phyloP scores from a whole-genome alignment of 2,113 vertebrate species.

The Heterochromis multidens region DNA sequence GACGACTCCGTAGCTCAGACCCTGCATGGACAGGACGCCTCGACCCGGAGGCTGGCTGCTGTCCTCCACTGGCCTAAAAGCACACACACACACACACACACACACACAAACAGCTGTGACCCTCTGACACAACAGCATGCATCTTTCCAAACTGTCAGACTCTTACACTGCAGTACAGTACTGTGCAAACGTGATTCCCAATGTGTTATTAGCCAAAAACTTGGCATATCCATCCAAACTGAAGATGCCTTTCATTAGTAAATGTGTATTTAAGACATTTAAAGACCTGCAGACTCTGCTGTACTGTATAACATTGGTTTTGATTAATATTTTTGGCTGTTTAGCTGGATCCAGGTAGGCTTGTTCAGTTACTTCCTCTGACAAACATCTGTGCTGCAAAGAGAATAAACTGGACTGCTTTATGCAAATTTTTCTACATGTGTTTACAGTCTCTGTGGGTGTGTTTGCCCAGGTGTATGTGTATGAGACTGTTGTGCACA shows the following conservation, averaged over 20 bases:
- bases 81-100: neutral
- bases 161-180: neutral
- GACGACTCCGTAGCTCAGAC: conserved; percentile 92
- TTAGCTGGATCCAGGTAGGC: neutral
- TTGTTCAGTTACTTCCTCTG: neutral
- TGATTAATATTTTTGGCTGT: neutral
- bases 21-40: conserved; percentile 96
- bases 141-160: neutral
- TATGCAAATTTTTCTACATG: neutral
- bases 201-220: fast-evolving
- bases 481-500: neutral
- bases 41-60: conserved; percentile 95
- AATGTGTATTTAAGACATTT: neutral
- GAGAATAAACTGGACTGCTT: neutral
- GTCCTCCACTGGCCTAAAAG: conserved; percentile 90
- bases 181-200: neutral
- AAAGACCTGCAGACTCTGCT: neutral
- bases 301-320: no score
- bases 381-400: fast-evolving
- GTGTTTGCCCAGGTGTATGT: neutral
- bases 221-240: neutral
- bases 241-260: neutral
- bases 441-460: neutral
- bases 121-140: neutral
- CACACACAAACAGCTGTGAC: neutral